Evolutionary conservation across 92 coral and sea anemone species (phyloP).

Genomic region (Meandrina meandrites): DNA sequence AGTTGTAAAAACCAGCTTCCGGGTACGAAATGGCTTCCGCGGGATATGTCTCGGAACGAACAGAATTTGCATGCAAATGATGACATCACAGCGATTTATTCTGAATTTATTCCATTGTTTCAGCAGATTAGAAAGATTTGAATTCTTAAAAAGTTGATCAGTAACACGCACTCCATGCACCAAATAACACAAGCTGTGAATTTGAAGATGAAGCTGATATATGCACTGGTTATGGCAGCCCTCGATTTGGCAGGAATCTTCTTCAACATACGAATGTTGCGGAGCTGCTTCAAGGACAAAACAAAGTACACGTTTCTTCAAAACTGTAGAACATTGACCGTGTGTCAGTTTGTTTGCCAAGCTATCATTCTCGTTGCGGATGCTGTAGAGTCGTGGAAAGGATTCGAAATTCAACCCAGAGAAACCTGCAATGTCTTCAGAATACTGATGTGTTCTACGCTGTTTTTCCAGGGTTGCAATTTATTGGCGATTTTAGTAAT

Average conservation of each 20-base stretch:
- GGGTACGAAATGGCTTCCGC: no score
- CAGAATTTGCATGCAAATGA: no score
- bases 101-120: no score
- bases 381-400: neutral
- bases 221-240: neutral
- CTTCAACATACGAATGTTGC: conserved; percentile 8
- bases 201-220: neutral
- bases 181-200: neutral
- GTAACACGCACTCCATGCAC: no score
- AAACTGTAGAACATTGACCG: neutral
- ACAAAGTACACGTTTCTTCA: neutral
- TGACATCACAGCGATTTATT: no score
- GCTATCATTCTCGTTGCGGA: neutral
- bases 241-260: conserved; percentile 9
- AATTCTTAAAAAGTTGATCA: no score
- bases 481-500: neutral
- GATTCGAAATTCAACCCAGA: neutral
- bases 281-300: conserved; percentile 5
- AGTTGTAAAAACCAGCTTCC: no score
- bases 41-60: no score
- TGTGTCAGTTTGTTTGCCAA: conserved; percentile 2
- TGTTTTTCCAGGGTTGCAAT: neutral
- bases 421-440: neutral
- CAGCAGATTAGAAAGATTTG: no score
- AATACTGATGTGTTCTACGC: neutral